These are phyloP conservation scores for Aphodius sticticus DNA, from an alignment of 2,888 invertebrate genomes.

Conservation along the genomic window DNA sequence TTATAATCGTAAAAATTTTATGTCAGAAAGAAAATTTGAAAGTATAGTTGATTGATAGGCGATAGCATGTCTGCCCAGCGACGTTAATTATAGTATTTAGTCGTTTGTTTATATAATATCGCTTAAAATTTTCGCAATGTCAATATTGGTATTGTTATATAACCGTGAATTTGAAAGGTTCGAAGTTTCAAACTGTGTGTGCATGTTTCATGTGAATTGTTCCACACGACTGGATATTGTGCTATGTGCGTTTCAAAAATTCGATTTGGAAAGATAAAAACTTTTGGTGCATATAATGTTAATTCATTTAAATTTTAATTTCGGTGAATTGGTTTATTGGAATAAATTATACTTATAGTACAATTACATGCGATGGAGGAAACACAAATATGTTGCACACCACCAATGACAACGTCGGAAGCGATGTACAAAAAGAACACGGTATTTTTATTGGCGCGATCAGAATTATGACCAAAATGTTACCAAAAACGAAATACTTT, in stretches of 20 bases:
- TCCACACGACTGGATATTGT: constrained; percentile 4
- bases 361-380: too few species aligned
- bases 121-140: neutral
- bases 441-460: too few species aligned
- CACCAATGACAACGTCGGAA: too few species aligned
- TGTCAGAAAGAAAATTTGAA: constrained; percentile 4
- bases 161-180: neutral
- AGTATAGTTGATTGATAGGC: neutral
- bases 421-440: too few species aligned
- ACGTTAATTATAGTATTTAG: neutral
- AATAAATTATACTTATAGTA: too few species aligned
- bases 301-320: too few species aligned
- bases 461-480: too few species aligned
- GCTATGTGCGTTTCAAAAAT: neutral
- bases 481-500: too few species aligned
- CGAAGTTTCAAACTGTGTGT: neutral
- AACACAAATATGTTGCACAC: too few species aligned
- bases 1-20: neutral
- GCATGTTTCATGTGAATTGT: neutral
- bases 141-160: constrained; percentile 4
- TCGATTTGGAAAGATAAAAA: neutral
- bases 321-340: too few species aligned
- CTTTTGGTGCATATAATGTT: neutral
- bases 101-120: neutral
- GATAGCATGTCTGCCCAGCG: neutral